Conservation (phyloP, 2,113 vertebrate species). For the Danionella cerebrum region DNA sequence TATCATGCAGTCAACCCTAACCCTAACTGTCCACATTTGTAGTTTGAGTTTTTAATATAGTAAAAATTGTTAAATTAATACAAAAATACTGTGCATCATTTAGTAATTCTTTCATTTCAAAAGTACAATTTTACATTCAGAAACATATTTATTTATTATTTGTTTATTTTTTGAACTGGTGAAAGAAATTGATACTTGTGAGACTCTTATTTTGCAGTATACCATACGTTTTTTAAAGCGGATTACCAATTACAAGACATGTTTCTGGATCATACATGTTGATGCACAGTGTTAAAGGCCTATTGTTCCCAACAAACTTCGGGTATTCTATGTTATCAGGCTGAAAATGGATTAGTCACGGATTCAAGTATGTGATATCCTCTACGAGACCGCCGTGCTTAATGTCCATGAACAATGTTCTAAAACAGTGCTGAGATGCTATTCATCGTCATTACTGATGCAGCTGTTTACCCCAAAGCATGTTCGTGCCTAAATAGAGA, state of each 20-base stretch:
- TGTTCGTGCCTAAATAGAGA: neutral
- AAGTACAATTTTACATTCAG: no score
- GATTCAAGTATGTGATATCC: conserved; percentile 48
- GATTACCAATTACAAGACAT: conserved; percentile 43
- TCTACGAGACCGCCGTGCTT: conserved; percentile 41
- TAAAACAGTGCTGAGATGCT: conserved; percentile 34
- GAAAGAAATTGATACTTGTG: no score
- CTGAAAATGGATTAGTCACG: conserved; percentile 54
- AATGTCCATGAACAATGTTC: conserved; percentile 46
- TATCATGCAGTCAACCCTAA: no score
- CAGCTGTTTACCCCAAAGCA: conserved; percentile 13
- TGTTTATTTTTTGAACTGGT: no score
- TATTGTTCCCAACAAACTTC: conserved; percentile 29
- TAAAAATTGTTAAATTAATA: no score
- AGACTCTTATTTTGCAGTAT: no score
- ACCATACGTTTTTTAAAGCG: no score
- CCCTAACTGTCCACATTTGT: no score
- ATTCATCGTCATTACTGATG: conserved; percentile 58
- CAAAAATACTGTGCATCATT: no score
- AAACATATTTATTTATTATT: no score
- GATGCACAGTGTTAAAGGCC: conserved; percentile 22
- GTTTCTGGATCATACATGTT: conserved; percentile 41
- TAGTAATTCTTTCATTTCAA: no score
- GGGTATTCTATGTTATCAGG: conserved; percentile 49
- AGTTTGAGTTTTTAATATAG: no score